Percentiles rank a stretch among this genome's conserved stretches.
Conservation (phyloP, 92 coral and sea anemone species). For the Paragorgia papillata region DNA sequence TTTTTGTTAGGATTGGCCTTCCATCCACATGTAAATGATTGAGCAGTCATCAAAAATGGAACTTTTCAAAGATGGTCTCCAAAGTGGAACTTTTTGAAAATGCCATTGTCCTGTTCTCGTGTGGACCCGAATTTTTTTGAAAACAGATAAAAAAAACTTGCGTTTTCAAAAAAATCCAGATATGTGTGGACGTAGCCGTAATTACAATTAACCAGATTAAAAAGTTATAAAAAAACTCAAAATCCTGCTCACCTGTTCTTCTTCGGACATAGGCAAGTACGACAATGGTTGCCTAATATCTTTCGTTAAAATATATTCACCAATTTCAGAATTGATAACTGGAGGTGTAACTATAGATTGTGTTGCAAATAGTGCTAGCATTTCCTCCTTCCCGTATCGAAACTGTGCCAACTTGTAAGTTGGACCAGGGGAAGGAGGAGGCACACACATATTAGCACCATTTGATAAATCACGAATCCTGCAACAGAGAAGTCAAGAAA, state of each 20-base stretch:
- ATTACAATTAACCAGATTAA: too few species aligned
- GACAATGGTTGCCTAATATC: constrained; percentile 79
- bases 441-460: constrained; percentile 95
- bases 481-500: constrained; percentile 6
- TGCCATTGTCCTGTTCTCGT: too few species aligned
- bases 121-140: too few species aligned
- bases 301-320: constrained; percentile 68
- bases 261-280: constrained; percentile 83
- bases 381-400: constrained; percentile 98
- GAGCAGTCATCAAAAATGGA: too few species aligned
- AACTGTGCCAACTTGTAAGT: constrained; percentile 91
- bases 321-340: constrained; percentile 55
- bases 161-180: too few species aligned
- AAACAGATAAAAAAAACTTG: too few species aligned
- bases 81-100: too few species aligned
- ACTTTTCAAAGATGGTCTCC: too few species aligned
- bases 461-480: constrained; percentile 99
- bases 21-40: too few species aligned
- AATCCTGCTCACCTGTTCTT: constrained; percentile 79
- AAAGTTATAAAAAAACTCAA: neutral
- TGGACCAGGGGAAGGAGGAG: constrained; percentile 95
- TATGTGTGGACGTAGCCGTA: too few species aligned
- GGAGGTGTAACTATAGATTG: constrained; percentile 74
- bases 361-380: constrained; percentile 89
- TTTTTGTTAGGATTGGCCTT: too few species aligned